phyloP scores from a whole-genome alignment of 2,888 invertebrate genomes.

The Caenorhabditis panamensis region DNA sequence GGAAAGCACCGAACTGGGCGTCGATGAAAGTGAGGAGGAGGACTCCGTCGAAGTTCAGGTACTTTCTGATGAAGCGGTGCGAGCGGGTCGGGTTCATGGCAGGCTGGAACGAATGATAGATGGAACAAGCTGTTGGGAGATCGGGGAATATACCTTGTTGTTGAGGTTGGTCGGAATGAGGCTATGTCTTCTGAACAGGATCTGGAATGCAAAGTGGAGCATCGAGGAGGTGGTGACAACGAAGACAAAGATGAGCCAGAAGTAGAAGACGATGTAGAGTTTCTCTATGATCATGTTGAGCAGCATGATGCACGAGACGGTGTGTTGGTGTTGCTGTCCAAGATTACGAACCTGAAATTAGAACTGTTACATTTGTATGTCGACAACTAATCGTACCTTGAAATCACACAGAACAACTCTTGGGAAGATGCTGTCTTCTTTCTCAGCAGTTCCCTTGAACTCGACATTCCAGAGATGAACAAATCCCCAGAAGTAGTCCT shows the following conservation, averaged over 20 bases:
- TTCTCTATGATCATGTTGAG: slow-evolving; percentile 61
- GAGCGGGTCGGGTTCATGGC: slow-evolving; percentile 54
- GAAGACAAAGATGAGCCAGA: slow-evolving; percentile 59
- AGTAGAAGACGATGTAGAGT: slow-evolving; percentile 58
- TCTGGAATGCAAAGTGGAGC: slow-evolving; percentile 51
- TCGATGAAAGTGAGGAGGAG: slow-evolving; percentile 56
- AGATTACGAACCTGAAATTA: slow-evolving; percentile 40
- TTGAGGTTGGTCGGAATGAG: slow-evolving; percentile 59
- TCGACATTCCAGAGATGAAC: slow-evolving; percentile 57
- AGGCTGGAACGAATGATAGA: slow-evolving; percentile 36
- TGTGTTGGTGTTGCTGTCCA: slow-evolving; percentile 60
- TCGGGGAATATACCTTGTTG: slow-evolving; percentile 19
- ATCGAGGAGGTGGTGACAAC: slow-evolving; percentile 41
- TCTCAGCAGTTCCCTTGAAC: slow-evolving; percentile 61
- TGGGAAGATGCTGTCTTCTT: slow-evolving; percentile 59
- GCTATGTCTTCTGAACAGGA: slow-evolving; percentile 58
- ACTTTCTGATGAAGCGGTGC: slow-evolving; percentile 44
- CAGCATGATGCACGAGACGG: slow-evolving; percentile 58
- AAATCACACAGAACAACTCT: slow-evolving; percentile 57
- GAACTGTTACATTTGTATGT: no score
- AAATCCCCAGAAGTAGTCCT: slow-evolving; percentile 62
- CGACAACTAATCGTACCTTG: slow-evolving; percentile 18
- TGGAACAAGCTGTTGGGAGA: background rate
- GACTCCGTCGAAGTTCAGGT: slow-evolving; percentile 51
- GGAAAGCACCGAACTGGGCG: slow-evolving; percentile 54